Evolutionary conservation across 2,888 invertebrate genomes (phyloP).

Genomic region (Dasysyrphus albostriatus): DNA sequence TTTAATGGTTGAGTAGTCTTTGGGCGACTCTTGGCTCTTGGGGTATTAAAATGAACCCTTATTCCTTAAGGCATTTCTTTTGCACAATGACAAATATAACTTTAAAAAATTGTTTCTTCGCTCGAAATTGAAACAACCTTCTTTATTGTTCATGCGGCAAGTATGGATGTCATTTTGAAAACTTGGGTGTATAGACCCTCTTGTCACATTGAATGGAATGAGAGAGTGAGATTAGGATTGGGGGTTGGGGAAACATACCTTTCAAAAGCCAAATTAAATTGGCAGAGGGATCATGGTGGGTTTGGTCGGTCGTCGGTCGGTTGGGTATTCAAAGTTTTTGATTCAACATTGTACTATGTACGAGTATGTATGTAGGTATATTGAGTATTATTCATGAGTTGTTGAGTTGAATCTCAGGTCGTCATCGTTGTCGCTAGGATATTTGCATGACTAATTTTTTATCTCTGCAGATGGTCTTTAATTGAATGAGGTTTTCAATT

Average conservation of each 20-base stretch:
- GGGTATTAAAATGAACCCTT: slow-evolving; percentile 19
- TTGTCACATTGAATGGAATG: slow-evolving; percentile 10
- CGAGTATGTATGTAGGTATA: slow-evolving; percentile 1
- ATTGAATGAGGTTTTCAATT: slow-evolving; percentile 55
- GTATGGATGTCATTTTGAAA: slow-evolving; percentile 48
- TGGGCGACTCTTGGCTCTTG: neutral
- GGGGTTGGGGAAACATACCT: neutral
- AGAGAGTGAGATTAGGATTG: neutral
- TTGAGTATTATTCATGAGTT: slow-evolving; percentile 60
- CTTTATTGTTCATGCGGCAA: slow-evolving; percentile 37
- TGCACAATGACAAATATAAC: slow-evolving; percentile 24
- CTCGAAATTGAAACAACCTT: slow-evolving; percentile 18
- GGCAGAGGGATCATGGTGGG: slow-evolving; percentile 1
- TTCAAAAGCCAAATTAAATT: slow-evolving; percentile 34
- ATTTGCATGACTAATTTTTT: slow-evolving; percentile 67
- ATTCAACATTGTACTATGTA: slow-evolving; percentile 41
- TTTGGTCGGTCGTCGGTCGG: neutral
- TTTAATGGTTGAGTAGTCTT: slow-evolving; percentile 25
- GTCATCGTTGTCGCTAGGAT: slow-evolving; percentile 25
- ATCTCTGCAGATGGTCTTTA: slow-evolving; percentile 43
- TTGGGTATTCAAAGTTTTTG: slow-evolving; percentile 38
- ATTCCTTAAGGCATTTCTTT: slow-evolving; percentile 31
- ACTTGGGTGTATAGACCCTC: slow-evolving; percentile 18
- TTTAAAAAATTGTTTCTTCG: slow-evolving; percentile 39
- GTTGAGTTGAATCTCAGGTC: slow-evolving; percentile 48